Percentiles rank a stretch among this genome's conserved stretches.
These are phyloP conservation scores for Agonopterix heracliana DNA, from an alignment of 2,888 invertebrate species.

Conservation along the genomic window DNA sequence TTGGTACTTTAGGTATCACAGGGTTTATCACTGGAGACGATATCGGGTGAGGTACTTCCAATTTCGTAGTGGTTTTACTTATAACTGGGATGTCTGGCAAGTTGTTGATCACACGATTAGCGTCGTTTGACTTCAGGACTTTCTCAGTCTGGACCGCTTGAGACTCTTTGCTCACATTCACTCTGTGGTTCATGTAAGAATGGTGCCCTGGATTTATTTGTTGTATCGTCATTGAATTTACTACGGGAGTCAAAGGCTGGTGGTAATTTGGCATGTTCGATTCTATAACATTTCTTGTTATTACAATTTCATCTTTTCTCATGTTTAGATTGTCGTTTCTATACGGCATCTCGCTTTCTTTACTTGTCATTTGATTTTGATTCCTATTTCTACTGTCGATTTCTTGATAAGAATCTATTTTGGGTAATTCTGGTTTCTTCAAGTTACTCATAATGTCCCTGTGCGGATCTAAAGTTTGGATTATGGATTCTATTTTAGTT, in stretches of 20 bases:
- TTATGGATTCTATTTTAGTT: conserved; percentile 56
- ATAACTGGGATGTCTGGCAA: conserved; percentile 51
- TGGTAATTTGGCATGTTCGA: conserved; percentile 47
- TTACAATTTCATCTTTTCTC: conserved; percentile 61
- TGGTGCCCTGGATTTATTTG: conserved; percentile 57
- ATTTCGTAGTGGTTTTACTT: conserved; percentile 51
- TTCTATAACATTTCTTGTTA: conserved; percentile 57
- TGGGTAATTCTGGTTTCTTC: conserved; percentile 51
- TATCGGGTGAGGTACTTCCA: conserved; percentile 69
- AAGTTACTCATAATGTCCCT: conserved; percentile 39
- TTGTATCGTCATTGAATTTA: conserved; percentile 64
- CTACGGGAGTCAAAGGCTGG: conserved; percentile 33
- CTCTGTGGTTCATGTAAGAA: conserved; percentile 53
- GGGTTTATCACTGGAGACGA: conserved; percentile 68
- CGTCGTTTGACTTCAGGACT: conserved; percentile 48
- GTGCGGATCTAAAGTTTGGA: conserved; percentile 55
- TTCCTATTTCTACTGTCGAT: conserved; percentile 48
- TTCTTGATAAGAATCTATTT: conserved; percentile 52
- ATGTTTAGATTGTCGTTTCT: conserved; percentile 45
- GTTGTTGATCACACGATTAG: conserved; percentile 41
- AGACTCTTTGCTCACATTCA: conserved; percentile 53
- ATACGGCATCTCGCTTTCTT: conserved; percentile 54
- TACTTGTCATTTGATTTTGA: conserved; percentile 37
- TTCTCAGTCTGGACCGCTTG: conserved; percentile 65
- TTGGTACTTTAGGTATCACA: conserved; percentile 63